Evolutionary conservation across 2,888 invertebrate species (phyloP).

Genomic region (Colostygia pectinataria): DNA sequence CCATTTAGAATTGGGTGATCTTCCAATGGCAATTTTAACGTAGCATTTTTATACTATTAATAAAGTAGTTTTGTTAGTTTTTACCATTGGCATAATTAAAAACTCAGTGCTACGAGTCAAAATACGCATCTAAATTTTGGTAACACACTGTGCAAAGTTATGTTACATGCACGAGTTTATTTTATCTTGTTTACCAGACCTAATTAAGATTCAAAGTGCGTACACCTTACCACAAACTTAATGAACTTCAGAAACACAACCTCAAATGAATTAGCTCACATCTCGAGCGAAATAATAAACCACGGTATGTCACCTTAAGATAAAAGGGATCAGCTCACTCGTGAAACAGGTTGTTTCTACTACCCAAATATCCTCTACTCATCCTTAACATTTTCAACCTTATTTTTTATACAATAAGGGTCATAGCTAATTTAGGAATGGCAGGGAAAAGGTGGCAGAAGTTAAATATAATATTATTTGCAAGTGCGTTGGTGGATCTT

Average conservation of each 20-base stretch:
- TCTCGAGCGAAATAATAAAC: slow-evolving; percentile 75
- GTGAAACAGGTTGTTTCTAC: slow-evolving; percentile 70
- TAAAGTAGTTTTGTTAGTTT: too few species aligned
- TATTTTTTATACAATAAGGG: slow-evolving; percentile 31
- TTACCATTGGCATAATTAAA: too few species aligned
- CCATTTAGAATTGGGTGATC: too few species aligned
- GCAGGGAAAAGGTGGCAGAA: slow-evolving; percentile 42
- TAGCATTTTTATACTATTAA: too few species aligned
- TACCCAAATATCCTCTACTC: slow-evolving; percentile 25
- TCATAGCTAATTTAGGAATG: slow-evolving; percentile 18
- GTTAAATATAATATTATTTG: slow-evolving; percentile 73
- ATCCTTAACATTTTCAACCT: slow-evolving; percentile 13
- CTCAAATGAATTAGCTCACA: slow-evolving; percentile 58
- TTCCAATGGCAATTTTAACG: too few species aligned
- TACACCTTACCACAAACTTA: slow-evolving; percentile 30
- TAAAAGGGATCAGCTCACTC: slow-evolving; percentile 74
- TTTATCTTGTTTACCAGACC: too few species aligned
- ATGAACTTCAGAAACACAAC: slow-evolving; percentile 32
- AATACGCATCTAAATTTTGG: too few species aligned
- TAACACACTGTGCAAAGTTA: too few species aligned
- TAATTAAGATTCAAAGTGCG: slow-evolving; percentile 3
- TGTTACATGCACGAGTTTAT: too few species aligned
- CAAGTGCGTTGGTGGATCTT: slow-evolving; percentile 72
- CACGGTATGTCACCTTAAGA: slow-evolving; percentile 75
- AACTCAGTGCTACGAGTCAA: too few species aligned